Evolutionary conservation across 2,797 vertebrate genomes (phyloP).

Genomic region (Danio tinwini): DNA sequence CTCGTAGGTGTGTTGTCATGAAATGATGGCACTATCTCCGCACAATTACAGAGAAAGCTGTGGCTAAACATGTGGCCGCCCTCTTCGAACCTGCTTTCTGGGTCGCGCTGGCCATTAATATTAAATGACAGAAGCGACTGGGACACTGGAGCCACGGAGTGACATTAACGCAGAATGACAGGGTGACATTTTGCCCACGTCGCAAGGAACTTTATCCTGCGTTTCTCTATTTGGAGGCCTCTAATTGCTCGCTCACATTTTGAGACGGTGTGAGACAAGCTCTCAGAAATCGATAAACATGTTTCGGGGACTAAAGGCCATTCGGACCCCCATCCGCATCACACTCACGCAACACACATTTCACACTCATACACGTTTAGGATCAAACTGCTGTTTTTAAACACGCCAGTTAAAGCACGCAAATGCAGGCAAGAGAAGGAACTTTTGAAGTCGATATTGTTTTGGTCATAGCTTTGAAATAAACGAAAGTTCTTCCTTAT

Average conservation of each 20-base stretch:
- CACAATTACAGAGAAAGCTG: slow-evolving; percentile 71
- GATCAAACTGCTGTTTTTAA: slow-evolving; percentile 76
- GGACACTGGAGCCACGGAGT: slow-evolving; percentile 45
- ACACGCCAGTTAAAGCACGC: slow-evolving; percentile 61
- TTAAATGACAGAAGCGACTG: slow-evolving; percentile 51
- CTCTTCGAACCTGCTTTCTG: slow-evolving; percentile 9
- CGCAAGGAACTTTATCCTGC: slow-evolving; percentile 71
- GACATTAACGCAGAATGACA: slow-evolving; percentile 58
- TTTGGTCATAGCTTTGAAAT: background rate
- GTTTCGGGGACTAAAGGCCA: slow-evolving; percentile 59
- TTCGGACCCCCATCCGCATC: slow-evolving; percentile 43
- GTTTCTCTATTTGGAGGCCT: slow-evolving; percentile 73
- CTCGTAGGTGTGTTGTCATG: slow-evolving; percentile 69
- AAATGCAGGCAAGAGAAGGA: slow-evolving; percentile 71
- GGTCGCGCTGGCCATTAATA: slow-evolving; percentile 31
- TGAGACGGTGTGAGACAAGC: slow-evolving; percentile 77
- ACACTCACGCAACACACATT: slow-evolving; percentile 26
- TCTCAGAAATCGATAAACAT: slow-evolving; percentile 77
- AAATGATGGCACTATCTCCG: slow-evolving; percentile 69
- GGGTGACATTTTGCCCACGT: slow-evolving; percentile 81
- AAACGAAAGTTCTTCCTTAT: no score
- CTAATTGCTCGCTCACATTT: slow-evolving; percentile 79
- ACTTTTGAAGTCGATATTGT: slow-evolving; percentile 68
- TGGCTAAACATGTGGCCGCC: background rate
- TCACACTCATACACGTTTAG: slow-evolving; percentile 39